Percentiles rank a stretch among this genome's conserved stretches.
These are phyloP conservation scores for Syrmaticus mikado DNA, from an alignment of 2,113 vertebrate species.

Conservation along the genomic window DNA sequence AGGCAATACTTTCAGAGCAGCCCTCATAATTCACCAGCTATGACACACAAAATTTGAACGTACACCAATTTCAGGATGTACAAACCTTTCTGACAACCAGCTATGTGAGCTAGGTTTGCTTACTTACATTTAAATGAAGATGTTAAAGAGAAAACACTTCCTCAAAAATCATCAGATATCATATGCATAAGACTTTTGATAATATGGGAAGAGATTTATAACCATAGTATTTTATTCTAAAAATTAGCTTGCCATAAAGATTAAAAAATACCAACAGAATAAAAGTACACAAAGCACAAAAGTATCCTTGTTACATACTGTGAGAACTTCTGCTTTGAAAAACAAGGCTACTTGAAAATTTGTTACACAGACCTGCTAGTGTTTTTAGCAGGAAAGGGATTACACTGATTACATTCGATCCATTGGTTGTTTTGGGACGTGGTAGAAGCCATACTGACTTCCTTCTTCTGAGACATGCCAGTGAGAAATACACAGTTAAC, in stretches of 20 bases:
- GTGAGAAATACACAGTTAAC: background rate
- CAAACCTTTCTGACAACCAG: background rate
- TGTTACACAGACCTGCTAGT: background rate
- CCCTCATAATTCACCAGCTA: background rate
- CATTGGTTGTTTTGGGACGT: background rate
- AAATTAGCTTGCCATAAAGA: background rate
- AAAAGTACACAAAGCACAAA: background rate
- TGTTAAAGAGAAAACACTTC: background rate
- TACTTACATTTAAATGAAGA: background rate
- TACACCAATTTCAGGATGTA: background rate
- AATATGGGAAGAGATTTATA: background rate
- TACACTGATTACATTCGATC: accelerated
- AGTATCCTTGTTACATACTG: background rate
- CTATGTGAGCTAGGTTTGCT: background rate
- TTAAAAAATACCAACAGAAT: background rate
- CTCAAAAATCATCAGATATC: background rate
- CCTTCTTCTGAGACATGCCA: background rate
- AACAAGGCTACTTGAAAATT: background rate
- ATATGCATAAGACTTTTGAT: background rate
- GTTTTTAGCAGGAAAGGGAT: background rate
- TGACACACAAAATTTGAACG: background rate
- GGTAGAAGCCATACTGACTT: background rate
- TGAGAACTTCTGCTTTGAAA: background rate
- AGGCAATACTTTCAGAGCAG: background rate
- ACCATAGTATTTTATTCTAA: background rate